Base-by-base conservation (phyloP, 92 coral and sea anemone species). In the Virgularia gustaviana region DNA sequence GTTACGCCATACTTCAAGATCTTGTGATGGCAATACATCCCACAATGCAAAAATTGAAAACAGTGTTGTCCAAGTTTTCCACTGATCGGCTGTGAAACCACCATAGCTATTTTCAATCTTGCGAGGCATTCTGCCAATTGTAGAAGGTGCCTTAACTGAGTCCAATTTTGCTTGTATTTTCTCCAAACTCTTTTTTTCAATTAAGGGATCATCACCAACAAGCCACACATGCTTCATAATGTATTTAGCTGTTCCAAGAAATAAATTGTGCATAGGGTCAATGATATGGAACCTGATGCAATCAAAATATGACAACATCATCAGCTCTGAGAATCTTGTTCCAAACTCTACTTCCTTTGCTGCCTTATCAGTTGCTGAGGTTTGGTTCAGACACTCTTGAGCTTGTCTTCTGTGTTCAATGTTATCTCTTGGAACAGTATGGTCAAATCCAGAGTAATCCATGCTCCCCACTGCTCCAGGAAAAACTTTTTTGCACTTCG, bases 221-320 rank as follows among this genome's bases (percentile, higher is more conserved):
- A 87, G 65, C 88, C 86, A 87, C 52, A 83, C 55, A 18, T 83
- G 79, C 54, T 80, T 81, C 86, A 84, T 80, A 1, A 87, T 64
- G 76, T 76, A 77, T 43, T 87, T 83, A 0, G 88, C 81, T 70
- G 91, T 87, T 0, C 85, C 91, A n/a, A 80, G 79, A 73, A 83
- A 87, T 18, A 87, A 63, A 32, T 72, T 72, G 36, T 87, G 88
- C 84, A 83, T 83, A 4, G 91, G 91, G 36, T 80, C 94, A 1
- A 87, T 57, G 2, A 77, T 87, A 65, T 84, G 88, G 31, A 80
- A 87, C 25, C 88, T 56, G 2, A 83, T 85, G 70, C 87, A 74
- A 36, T 86, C 85, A 75, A 86, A 86, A 57, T 82, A 86, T 0
- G 87, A 82, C n/a, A 86, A 38, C 7, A 27, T 27, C 66, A 83